These are phyloP conservation scores for Myotis planiceps DNA, from an alignment of 2,797 vertebrate species.

Conservation along the genomic window DNA sequence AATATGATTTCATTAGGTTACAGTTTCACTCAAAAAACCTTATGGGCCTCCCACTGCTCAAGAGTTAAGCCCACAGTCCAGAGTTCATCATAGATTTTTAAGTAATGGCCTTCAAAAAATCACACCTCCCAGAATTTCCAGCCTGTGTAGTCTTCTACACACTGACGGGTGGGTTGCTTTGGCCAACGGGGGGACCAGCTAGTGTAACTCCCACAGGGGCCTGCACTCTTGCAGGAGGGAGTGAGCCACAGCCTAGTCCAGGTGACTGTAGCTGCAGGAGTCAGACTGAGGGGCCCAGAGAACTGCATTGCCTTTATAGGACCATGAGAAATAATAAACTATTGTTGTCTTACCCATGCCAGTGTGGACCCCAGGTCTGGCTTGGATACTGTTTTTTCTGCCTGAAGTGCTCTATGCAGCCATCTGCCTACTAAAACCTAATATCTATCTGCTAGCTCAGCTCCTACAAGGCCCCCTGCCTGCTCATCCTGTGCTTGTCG, in stretches of 20 bases:
- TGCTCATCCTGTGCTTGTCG: background rate
- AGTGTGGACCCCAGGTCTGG: background rate
- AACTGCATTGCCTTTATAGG: background rate
- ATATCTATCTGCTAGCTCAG: background rate
- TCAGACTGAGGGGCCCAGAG: background rate
- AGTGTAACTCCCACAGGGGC: background rate
- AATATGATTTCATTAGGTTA: background rate
- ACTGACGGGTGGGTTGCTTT: background rate
- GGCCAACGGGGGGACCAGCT: background rate
- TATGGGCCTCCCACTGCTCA: background rate
- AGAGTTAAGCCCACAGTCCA: background rate
- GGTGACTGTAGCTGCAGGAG: background rate
- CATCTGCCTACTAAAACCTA: background rate
- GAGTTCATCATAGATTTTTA: background rate
- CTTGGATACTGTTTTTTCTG: background rate
- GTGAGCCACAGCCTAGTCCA: background rate
- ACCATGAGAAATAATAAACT: background rate
- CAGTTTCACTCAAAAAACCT: background rate
- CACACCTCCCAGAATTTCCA: background rate
- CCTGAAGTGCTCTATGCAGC: background rate
- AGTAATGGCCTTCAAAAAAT: background rate
- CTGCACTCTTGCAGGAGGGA: background rate
- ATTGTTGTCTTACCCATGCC: background rate
- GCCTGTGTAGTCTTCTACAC: background rate
- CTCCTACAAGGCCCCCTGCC: background rate